These are phyloP conservation scores for Dasyurus viverrinus DNA, from an alignment of 2,113 vertebrate genomes.

Conservation along the genomic window DNA sequence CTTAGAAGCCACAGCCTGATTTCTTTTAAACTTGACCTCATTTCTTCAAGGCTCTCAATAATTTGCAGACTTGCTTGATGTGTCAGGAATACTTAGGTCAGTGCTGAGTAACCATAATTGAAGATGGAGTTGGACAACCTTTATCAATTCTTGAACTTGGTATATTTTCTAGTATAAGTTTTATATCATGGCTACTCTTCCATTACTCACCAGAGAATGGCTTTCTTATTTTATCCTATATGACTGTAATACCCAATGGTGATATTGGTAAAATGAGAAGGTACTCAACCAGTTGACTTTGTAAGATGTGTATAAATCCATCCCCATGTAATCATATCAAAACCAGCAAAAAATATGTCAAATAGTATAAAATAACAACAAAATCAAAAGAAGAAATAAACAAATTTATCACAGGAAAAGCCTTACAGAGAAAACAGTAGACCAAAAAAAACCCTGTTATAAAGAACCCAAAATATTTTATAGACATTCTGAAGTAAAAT, in stretches of 20 bases:
- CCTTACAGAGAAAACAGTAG: background rate
- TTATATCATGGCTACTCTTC: background rate
- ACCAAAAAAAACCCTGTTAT: background rate
- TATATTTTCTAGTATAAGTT: conserved; percentile 41
- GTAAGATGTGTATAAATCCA: background rate
- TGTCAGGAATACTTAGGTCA: background rate
- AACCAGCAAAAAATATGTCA: background rate
- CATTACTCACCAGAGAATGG: background rate
- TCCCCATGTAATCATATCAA: background rate
- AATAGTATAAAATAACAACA: background rate
- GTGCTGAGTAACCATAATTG: conserved; percentile 25
- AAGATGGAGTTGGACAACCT: conserved; percentile 40
- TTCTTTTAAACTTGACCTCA: background rate
- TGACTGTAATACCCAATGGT: background rate
- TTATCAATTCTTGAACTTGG: conserved; percentile 23
- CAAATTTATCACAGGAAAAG: background rate
- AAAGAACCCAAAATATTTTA: background rate
- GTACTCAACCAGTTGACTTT: background rate
- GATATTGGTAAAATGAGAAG: background rate
- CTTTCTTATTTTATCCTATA: background rate
- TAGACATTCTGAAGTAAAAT: background rate
- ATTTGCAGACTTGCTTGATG: background rate
- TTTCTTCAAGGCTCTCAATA: background rate
- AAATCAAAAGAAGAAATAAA: background rate
- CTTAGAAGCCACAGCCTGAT: background rate